Base-by-base conservation (phyloP, 2,113 vertebrate genomes). In the Odobenus rosmarus region DNA sequence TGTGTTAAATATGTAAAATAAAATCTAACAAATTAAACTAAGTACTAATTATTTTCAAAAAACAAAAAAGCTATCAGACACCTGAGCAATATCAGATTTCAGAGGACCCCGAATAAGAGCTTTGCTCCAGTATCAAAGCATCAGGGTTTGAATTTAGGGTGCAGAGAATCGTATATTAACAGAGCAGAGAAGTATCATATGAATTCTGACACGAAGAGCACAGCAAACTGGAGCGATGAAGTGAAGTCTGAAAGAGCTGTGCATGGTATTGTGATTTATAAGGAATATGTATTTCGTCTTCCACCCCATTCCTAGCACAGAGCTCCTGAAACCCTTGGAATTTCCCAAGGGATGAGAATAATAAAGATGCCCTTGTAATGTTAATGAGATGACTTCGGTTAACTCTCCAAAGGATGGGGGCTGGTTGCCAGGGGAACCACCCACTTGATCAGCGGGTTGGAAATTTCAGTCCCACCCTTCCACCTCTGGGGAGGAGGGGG, bases 141-240 rank as follows among this genome's bases (percentile, higher is more conserved):
- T 23, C 0, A 2, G 21, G 1, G n/a, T 81, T 81, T 46, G 42
- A 62, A n/a, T 23, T 26, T 23, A 12, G 21, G 33, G 42, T 14
- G 7, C 18, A 36, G 39, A 79, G 39, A 53, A 61, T 4, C 10
- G 3, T 61, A 18, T 7, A 8, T 59, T 57, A 51, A 69, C 49
- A 46, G 36, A 55, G n/a, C 18, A 42, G n/a, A 76, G 2, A 31
- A 67, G 46, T 71, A 8, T 9, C 5, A 7, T n/a, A 76, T 46
- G 13, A 18, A 59, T 39, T 14, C 13, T 69, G 19, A 31, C 12
- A 33, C 3, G 18, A 21, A 33, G 23, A 10, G 46, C 0, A 18
- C 57, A 18, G 26, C 0, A 11, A n/a, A 33, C 3, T 0, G 1
- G 10, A 42, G n/a, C 7, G 1, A 9, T 6, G 5, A 69, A 16